Percentiles rank a stretch among this genome's conserved stretches.
Evolutionary conservation across 2,797 vertebrate species (phyloP).

Genomic region (Crocodylus rhombifer): DNA sequence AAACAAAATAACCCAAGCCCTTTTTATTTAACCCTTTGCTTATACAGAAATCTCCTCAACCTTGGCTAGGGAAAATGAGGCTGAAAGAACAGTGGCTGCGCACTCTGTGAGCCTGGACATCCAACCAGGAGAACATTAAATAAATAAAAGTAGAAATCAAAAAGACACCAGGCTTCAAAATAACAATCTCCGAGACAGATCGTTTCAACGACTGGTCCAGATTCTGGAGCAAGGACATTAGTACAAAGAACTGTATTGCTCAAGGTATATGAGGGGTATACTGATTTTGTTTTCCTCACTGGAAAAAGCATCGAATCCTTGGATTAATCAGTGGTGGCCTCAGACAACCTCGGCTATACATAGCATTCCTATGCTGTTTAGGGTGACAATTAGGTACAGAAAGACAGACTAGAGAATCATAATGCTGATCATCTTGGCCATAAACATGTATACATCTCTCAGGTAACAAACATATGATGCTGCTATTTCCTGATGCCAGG

Average conservation of each 20-base stretch:
- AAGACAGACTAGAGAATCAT: neutral
- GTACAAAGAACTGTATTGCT: neutral
- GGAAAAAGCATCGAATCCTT: neutral
- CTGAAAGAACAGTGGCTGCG: slow-evolving; percentile 15
- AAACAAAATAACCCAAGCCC: slow-evolving; percentile 38
- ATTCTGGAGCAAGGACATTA: neutral
- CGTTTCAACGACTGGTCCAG: neutral
- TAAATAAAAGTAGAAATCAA: neutral
- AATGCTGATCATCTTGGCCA: neutral
- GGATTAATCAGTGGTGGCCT: neutral
- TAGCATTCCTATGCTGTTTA: neutral
- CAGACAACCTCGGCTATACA: neutral
- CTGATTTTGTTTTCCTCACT: neutral
- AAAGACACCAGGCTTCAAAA: neutral
- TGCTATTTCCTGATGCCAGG: neutral
- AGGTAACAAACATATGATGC: neutral
- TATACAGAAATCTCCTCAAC: neutral
- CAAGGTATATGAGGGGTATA: neutral
- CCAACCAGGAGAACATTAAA: neutral
- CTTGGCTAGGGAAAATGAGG: neutral
- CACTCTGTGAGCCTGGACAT: neutral
- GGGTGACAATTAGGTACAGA: neutral
- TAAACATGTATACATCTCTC: neutral
- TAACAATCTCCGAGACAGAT: neutral
- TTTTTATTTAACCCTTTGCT: slow-evolving; percentile 6